Percentiles rank a stretch among this genome's conserved stretches.
Conservation (phyloP, 2,113 vertebrate species). For the Symphodus melops region DNA sequence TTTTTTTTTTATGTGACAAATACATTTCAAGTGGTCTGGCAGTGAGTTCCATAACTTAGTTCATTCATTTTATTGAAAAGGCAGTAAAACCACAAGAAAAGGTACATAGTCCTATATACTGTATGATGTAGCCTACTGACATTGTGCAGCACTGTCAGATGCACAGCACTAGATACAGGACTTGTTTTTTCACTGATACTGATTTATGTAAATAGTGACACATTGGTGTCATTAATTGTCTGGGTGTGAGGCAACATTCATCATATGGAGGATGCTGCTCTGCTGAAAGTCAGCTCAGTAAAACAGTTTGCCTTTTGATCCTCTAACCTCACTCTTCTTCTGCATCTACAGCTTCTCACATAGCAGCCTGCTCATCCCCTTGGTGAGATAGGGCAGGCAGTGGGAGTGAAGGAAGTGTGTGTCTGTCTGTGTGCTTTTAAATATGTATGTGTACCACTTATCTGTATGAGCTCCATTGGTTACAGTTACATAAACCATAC, state of each 20-base stretch:
- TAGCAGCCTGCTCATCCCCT: slow-evolving; percentile 57
- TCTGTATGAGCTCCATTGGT: slow-evolving; percentile 64
- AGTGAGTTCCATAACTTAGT: too few relatives aligned
- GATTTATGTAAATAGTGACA: slow-evolving; percentile 15
- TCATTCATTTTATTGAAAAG: too few relatives aligned
- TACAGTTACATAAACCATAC: slow-evolving; percentile 77
- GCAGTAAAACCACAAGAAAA: not conserved
- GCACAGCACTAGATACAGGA: not conserved
- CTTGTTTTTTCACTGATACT: not conserved
- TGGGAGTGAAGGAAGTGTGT: slow-evolving; percentile 26
- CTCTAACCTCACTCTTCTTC: slow-evolving; percentile 47
- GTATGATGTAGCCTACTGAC: not conserved
- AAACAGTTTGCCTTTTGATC: slow-evolving; percentile 45
- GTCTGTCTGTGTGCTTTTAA: slow-evolving; percentile 13
- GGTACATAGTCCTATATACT: too few relatives aligned
- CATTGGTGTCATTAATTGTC: slow-evolving; percentile 12
- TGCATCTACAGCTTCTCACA: slow-evolving; percentile 67
- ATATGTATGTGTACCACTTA: slow-evolving; percentile 47
- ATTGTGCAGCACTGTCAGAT: not conserved
- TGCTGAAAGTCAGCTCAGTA: slow-evolving; percentile 20
- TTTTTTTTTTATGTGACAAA: too few relatives aligned
- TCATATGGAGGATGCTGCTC: slow-evolving; percentile 11
- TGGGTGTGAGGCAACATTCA: slow-evolving; percentile 3
- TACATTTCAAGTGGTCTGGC: too few relatives aligned
- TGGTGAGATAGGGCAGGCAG: slow-evolving; percentile 47